phyloP scores from a whole-genome alignment of 2,113 vertebrate genomes.

The Tursiops truncatus region DNA sequence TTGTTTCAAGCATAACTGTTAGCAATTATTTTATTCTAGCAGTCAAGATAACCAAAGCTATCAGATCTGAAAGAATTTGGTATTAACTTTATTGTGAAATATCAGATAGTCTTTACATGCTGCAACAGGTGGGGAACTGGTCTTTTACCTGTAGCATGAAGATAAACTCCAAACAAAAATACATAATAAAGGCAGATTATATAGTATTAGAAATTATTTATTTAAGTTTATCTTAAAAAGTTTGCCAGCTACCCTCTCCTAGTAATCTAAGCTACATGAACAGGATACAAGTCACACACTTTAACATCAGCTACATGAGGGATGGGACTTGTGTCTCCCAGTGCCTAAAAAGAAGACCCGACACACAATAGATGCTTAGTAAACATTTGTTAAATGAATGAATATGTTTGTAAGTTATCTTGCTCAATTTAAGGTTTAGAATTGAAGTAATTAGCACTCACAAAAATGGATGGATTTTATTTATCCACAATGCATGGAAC shows the following conservation, averaged over 20 bases:
- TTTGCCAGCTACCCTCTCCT: background rate
- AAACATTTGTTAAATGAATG: background rate
- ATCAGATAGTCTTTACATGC: conserved; percentile 36
- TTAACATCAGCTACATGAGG: background rate
- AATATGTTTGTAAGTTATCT: background rate
- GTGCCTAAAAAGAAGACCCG: background rate
- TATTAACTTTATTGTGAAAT: conserved; percentile 47
- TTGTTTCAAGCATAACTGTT: background rate
- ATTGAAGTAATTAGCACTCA: background rate
- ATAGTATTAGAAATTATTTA: conserved; percentile 12
- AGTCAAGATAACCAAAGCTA: conserved; percentile 41
- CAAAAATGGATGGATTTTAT: background rate
- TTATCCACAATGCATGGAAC: background rate
- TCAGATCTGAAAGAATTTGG: conserved; percentile 29
- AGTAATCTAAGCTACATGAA: background rate
- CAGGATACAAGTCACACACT: background rate
- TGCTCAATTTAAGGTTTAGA: background rate
- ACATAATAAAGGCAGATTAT: background rate
- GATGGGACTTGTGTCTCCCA: background rate
- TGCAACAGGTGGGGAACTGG: background rate
- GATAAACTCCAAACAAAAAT: conserved; percentile 12
- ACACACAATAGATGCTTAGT: background rate
- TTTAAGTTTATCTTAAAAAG: background rate
- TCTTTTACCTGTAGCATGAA: background rate
- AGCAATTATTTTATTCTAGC: conserved; percentile 12